Evolutionary conservation across 2,797 vertebrate species (phyloP).

Genomic region (Microtus agrestis): DNA sequence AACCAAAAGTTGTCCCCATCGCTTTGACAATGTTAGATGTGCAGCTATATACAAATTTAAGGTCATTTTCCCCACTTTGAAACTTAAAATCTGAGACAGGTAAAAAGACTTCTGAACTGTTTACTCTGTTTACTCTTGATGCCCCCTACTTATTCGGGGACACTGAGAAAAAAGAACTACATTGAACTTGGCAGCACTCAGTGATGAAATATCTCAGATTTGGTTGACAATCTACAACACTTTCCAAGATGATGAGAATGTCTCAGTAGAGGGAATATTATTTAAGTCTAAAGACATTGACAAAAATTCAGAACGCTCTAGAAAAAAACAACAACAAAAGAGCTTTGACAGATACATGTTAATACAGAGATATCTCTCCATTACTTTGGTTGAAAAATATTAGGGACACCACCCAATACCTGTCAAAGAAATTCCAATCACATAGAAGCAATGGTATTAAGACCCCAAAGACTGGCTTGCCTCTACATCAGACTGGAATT

Average conservation of each 20-base stretch:
- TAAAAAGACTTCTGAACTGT: neutral
- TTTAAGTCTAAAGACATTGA: slow-evolving; percentile 8
- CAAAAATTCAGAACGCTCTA: slow-evolving; percentile 48
- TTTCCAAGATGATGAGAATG: neutral
- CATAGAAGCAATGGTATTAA: neutral
- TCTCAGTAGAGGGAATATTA: neutral
- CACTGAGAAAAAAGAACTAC: neutral
- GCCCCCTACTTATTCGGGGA: neutral
- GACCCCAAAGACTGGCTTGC: neutral
- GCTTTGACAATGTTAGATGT: neutral
- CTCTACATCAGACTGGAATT: neutral
- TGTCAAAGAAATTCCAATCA: neutral
- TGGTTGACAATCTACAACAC: slow-evolving; percentile 36
- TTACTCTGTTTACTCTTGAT: neutral
- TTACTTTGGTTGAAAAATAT: neutral
- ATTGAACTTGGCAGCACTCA: neutral
- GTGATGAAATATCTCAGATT: slow-evolving; percentile 29
- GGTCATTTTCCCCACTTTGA: slow-evolving; percentile 1
- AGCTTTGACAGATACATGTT: neutral
- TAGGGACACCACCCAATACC: neutral
- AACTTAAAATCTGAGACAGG: slow-evolving; percentile 58
- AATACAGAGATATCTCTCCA: neutral
- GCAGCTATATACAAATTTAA: slow-evolving; percentile 35
- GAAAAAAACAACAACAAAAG: neutral
- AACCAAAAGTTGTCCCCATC: slow-evolving; percentile 35